Evolutionary conservation across 2,113 vertebrate genomes (phyloP), one percentile per base, ranked within the genome.

Genomic region (Callipepla californica): DNA sequence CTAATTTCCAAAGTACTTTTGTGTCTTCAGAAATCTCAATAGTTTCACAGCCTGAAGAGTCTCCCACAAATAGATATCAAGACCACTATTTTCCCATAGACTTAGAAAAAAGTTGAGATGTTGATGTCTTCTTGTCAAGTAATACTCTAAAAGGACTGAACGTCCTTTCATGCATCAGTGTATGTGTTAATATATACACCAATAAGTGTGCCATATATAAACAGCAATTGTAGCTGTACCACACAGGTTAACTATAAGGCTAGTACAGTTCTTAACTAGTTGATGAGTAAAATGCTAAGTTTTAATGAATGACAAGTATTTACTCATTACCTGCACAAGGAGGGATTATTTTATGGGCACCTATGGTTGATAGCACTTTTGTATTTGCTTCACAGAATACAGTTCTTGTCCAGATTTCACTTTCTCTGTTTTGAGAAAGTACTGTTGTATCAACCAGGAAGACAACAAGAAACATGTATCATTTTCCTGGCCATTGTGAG

Each of bases 401-500:
- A 48, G 11, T 48, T 72, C 38, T 40, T 73, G 4, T 80, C 18
- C 23, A 28, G 20, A 66, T 53, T 66, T 69, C 72, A 17, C 87
- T 84, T 81, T 51, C 20, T 6, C 28, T 62, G 1, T 50, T 80
- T 22, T 80, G 30, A 83, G 62, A 80, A 85, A 58, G 55, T 34
- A 17, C 7, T 85, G 48, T 83, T 90, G 63, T 95, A 96, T 92
- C 78, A 91, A 78, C 36, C 63, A 76, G 73, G 87, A 94, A 93
- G 80, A 38, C 22, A 80, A 69, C 21, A 68, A 78, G 84, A 84
- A 83, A 51, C 47, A 85, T 72, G 47, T 61, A 36, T 93, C 45
- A 59, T 92, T 95, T 96, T 95, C 87, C 93, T 90, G 79, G 36
- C 77, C 87, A 16, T 79, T 87, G 79, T 87, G 65, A 91, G 57